Conservation (phyloP, 2,888 invertebrate species). For the Napeogenes sylphis region DNA sequence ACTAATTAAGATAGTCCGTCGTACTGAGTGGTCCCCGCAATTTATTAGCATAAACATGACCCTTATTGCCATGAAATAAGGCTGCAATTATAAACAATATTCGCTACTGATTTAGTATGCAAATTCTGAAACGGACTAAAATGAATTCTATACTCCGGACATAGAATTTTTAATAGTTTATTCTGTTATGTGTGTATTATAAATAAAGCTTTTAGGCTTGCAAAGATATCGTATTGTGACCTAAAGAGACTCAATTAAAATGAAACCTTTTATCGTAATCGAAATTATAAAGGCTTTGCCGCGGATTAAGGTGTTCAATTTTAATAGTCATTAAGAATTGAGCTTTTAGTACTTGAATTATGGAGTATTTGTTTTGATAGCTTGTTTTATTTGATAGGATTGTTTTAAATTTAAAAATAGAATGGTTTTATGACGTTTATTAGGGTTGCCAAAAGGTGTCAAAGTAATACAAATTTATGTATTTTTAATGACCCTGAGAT, state of each 20-base stretch:
- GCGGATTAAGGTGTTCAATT: constrained; percentile 41
- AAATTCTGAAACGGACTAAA: constrained; percentile 25
- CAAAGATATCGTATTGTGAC: constrained; percentile 42
- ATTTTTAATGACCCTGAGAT: too few species aligned
- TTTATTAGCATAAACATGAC: constrained; percentile 42
- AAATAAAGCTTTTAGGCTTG: constrained; percentile 47
- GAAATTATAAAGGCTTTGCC: constrained; percentile 36
- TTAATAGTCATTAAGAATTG: constrained; percentile 34
- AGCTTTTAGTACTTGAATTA: too few species aligned
- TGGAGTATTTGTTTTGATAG: too few species aligned
- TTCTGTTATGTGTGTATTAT: constrained; percentile 22
- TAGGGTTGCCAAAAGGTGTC: too few species aligned
- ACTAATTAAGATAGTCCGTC: constrained; percentile 52
- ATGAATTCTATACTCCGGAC: constrained; percentile 6
- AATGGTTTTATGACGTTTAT: too few species aligned
- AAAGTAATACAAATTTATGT: too few species aligned
- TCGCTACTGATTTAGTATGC: constrained; percentile 14
- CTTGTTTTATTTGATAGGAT: too few species aligned
- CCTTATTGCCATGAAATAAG: constrained; percentile 31
- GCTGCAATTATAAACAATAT: constrained; percentile 28
- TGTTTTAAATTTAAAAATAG: too few species aligned
- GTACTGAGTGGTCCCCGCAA: constrained; percentile 41
- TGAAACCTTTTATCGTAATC: constrained; percentile 46
- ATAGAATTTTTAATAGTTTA: constrained; percentile 17
- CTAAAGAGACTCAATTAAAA: constrained; percentile 51